Evolutionary conservation across 2,113 vertebrate species (phyloP).

Genomic region (Nyctereutes procyonoides): DNA sequence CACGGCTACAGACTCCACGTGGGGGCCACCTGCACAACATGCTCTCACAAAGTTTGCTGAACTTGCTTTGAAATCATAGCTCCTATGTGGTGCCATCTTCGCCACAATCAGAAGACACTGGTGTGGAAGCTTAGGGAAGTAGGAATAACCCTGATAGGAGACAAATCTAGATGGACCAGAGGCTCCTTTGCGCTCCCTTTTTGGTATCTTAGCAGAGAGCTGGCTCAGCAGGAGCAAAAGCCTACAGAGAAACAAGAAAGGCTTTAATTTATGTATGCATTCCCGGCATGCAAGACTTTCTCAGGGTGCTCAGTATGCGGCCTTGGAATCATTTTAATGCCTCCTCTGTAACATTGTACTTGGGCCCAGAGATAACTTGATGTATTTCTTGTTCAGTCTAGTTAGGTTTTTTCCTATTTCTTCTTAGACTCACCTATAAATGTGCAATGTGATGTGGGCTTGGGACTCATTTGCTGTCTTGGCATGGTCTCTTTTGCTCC

Average conservation of each 20-base stretch:
- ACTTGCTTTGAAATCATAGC: background rate
- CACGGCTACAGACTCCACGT: background rate
- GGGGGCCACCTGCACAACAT: accelerated
- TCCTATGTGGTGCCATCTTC: background rate
- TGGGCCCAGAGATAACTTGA: background rate
- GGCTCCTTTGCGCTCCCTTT: background rate
- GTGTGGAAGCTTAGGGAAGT: background rate
- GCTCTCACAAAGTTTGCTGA: background rate
- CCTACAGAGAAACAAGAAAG: background rate
- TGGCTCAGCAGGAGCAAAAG: background rate
- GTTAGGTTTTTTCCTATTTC: background rate
- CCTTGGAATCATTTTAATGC: background rate
- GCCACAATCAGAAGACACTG: background rate
- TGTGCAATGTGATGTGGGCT: background rate
- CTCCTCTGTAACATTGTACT: background rate
- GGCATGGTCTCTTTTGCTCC: background rate
- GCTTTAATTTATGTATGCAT: background rate
- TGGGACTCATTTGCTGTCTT: background rate
- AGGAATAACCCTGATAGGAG: background rate
- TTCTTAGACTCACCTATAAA: background rate
- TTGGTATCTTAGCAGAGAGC: background rate
- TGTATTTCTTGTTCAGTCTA: background rate
- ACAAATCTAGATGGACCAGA: background rate
- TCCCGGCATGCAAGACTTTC: background rate
- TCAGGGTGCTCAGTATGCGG: too few relatives aligned